Evolutionary conservation across 1,140 invertebrate species (phyloP), one percentile per base, ranked within the genome.

Genomic region (Brachionus rotundiformis): DNA sequence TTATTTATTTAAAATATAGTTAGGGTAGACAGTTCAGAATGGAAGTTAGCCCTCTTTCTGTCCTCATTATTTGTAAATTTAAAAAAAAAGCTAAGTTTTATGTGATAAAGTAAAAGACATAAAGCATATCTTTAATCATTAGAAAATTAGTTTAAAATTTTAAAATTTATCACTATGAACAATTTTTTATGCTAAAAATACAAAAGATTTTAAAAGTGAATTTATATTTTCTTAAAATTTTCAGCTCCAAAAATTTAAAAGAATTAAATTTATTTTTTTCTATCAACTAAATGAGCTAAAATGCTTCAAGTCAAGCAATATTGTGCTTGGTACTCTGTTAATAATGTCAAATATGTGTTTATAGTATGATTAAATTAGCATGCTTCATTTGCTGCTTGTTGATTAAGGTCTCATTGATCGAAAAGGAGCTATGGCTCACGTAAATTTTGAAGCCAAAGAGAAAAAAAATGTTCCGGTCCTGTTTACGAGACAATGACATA

Each of bases 291-390:
- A 54, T 54, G 47, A 54, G 23, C 5, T 19, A 54, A 49, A 54
- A 19, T 54, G 47, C 47, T 54, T 54, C 47, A 54, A 54, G 47
- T 54, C 47, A 54, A 54, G 19, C 47, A 54, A 54, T 54, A 54
- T 54, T 54, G 47, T 54, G 47, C 23, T 54, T 19, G 47, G 19
- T 19, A 54, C 47, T 54, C 47, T 54, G 47, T 54, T 54, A 54
- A 54, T 54, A 54, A 54, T 54, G 47, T 54, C 47, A 54, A 54
- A 54, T 54, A 54, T 54, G 47, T 54, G 47, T 19, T 54, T 54
- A 19, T 54, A 19, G 47, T 54, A 54, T 54, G 47, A 7, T 54
- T 54, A 54, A 54, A 54, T 54, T 54, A 54, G 47, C 47, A 54
- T 54, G 47, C 47, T 54, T 54, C n/a, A 54, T 5, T 54, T 54